Evolutionary conservation across 2,113 vertebrate genomes (phyloP), one percentile per base, ranked within the genome.

Genomic region (Zosterops japonicus): DNA sequence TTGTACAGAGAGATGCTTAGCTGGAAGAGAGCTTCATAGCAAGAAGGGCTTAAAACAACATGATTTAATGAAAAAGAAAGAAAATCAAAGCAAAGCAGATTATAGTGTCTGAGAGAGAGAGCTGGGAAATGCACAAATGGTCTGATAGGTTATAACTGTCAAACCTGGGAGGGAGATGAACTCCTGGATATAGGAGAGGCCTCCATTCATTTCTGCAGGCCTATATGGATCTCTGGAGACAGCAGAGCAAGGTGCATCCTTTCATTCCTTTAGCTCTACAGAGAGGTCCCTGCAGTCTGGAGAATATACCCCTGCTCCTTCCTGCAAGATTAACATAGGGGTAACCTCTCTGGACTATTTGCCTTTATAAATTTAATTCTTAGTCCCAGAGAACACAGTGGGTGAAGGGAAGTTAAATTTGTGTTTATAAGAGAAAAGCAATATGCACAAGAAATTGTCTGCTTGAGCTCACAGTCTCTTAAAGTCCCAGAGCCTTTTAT

Each of bases 381-480:
- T 22, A 53, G 8, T n/a, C 21, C 44, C 39, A 44, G 31, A 39
- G 28, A 78, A 19, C 27, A 23, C 57, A 78, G 23, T 27, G 53
- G 59, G 31, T 31, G 53, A 82, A 83, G 20, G 31, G n/a, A 75
- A 14, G 3, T 39, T 69, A 69, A 35, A 53, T 78, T 74, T 74
- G 2, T 17, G 29, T n/a, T 59, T 78, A 14, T n/a, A 49, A 22
- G n/a, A 36, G 22, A 19, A 55, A 65, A 91, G 7, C 6, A 20
- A 41, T 31, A 55, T 13, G 15, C 12, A 46, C 19, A 21, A 55
- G 68, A 59, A 35, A 2, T 12, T 64, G 14, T 12, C n/a, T 11
- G 16, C 15, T 59, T 0, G 0, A 53, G 8, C 24, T 29, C 27
- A 14, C 11, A 8, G 13, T 77, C 15, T 67, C 15, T 7, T 24